Conservation (phyloP, 2,797 vertebrate species). For the Enteromius radiatus region DNA sequence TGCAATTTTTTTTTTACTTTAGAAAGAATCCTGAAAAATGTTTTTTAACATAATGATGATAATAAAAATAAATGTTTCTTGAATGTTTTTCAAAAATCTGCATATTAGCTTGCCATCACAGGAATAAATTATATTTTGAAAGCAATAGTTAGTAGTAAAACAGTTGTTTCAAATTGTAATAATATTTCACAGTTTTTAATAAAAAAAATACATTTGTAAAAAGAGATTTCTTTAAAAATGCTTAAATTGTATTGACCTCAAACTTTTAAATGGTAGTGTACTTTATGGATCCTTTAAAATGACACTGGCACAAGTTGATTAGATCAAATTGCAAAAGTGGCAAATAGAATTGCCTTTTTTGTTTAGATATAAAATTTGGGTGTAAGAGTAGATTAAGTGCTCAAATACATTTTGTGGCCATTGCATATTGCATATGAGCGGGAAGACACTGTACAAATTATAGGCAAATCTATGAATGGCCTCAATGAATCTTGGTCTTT, state of each 20-base stretch:
- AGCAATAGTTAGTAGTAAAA: background rate
- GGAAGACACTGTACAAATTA: background rate
- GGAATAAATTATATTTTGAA: background rate
- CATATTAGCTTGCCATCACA: background rate
- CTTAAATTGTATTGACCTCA: background rate
- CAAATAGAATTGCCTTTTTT: background rate
- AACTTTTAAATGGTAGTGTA: background rate
- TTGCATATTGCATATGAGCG: background rate
- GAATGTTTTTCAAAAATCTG: background rate
- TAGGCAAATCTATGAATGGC: background rate
- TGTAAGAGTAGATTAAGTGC: background rate
- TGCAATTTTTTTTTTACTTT: background rate
- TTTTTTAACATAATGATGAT: background rate
- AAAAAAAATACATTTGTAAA: background rate
- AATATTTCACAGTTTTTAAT: background rate
- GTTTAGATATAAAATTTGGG: background rate
- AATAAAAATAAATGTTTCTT: background rate
- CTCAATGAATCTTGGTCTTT: background rate
- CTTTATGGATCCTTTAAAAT: background rate
- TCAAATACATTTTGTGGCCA: background rate
- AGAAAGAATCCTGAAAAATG: background rate
- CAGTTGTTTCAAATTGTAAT: background rate
- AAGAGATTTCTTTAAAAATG: background rate
- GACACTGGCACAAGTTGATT: background rate
- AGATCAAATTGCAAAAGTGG: background rate